Evolutionary conservation across 2,113 vertebrate species (phyloP).

Genomic region (Ardeotis arabs): DNA sequence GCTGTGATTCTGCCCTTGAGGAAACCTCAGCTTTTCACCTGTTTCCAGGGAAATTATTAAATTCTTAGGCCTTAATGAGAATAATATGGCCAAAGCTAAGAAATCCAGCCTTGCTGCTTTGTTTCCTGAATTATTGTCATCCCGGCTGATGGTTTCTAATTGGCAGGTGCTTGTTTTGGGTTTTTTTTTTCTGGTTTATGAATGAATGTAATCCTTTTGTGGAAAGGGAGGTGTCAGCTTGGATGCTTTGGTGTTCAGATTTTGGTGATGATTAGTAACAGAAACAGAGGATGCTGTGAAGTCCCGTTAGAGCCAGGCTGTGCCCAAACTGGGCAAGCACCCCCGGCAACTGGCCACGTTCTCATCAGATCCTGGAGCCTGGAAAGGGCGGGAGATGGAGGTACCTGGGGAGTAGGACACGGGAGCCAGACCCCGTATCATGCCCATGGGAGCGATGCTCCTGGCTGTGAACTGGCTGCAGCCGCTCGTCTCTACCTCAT

Average conservation of each 20-base stretch:
- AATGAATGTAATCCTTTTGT: not conserved
- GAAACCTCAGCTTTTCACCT: not conserved
- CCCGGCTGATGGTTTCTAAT: not conserved
- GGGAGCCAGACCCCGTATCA: not conserved
- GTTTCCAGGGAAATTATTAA: not conserved
- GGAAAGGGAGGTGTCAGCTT: not conserved
- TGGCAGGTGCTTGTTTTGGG: not conserved
- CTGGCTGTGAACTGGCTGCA: not conserved
- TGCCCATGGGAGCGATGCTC: not conserved
- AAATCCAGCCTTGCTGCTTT: not conserved
- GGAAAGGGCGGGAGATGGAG: not conserved
- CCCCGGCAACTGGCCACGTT: fast-evolving
- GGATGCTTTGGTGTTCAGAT: not conserved
- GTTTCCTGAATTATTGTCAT: not conserved
- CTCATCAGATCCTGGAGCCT: fast-evolving
- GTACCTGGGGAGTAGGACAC: not conserved
- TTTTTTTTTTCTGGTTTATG: not conserved
- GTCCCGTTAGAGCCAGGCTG: not conserved
- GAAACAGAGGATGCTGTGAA: not conserved
- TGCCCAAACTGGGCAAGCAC: not conserved
- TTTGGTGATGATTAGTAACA: not conserved
- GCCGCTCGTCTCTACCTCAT: not conserved
- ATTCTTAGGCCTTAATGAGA: not conserved
- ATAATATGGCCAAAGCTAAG: fast-evolving
- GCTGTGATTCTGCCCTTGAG: not conserved